phyloP scores from a whole-genome alignment of 2,797 vertebrate genomes.

The Mormyrops boulengeri region DNA sequence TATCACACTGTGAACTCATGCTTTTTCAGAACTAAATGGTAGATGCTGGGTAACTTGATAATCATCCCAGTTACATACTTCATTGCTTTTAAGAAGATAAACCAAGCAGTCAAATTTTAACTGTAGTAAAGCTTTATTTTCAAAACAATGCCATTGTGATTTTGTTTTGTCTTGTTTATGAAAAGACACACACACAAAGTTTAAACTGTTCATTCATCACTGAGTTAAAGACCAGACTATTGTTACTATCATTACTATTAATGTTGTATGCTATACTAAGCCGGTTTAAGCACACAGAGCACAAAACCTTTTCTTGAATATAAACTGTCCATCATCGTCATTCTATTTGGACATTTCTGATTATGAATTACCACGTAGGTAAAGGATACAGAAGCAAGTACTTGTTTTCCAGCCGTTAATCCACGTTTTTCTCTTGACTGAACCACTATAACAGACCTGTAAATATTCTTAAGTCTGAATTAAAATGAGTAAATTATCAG shows the following conservation, averaged over 20 bases:
- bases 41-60: not conserved
- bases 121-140: constrained; percentile 13
- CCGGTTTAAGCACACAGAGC: constrained; percentile 48
- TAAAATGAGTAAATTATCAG: not conserved
- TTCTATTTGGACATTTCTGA: not conserved
- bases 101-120: not conserved
- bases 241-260: constrained; percentile 45
- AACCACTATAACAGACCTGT: constrained; percentile 50
- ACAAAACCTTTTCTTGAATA: constrained; percentile 35
- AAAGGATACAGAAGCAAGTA: constrained; percentile 6
- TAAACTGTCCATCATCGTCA: not conserved
- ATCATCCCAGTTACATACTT: constrained; percentile 50
- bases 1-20: not conserved
- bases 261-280: constrained; percentile 58
- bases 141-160: constrained; percentile 56
- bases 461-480: constrained; percentile 44
- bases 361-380: not conserved
- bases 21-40: not conserved
- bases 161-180: constrained; percentile 38
- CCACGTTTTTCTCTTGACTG: constrained; percentile 47
- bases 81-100: not conserved
- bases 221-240: constrained; percentile 57
- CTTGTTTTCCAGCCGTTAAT: constrained; percentile 21
- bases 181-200: constrained; percentile 49
- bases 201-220: constrained; percentile 41